phyloP scores from a whole-genome alignment of 2,797 vertebrate genomes.

The Anabas testudineus region DNA sequence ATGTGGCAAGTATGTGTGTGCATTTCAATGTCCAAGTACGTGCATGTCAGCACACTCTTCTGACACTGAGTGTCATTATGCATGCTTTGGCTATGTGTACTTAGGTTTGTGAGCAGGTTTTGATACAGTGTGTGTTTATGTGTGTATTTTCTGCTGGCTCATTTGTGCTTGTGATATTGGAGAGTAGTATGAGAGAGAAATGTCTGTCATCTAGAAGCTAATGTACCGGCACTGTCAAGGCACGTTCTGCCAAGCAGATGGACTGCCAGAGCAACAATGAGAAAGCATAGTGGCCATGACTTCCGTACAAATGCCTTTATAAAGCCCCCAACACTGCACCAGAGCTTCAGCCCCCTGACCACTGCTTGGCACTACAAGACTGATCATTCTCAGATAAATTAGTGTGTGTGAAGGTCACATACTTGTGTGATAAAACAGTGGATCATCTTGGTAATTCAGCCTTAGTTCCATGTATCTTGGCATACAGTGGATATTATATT shows the following conservation, averaged over 20 bases:
- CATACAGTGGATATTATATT: background rate
- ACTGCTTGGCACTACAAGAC: conserved; percentile 30
- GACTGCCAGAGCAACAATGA: conserved; percentile 68
- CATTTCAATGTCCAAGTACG: background rate
- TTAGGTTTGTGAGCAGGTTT: conserved; percentile 37
- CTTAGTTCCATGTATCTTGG: background rate
- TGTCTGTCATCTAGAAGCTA: conserved; percentile 73
- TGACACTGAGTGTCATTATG: conserved; percentile 15
- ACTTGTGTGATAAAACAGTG: conserved; percentile 9
- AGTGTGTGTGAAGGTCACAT: conserved; percentile 15
- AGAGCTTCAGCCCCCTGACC: conserved; percentile 39
- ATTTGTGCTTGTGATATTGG: conserved; percentile 70
- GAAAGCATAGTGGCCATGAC: conserved; percentile 64
- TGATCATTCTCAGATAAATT: conserved; percentile 32
- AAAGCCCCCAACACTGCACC: conserved; percentile 53
- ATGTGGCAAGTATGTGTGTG: conserved; percentile 22
- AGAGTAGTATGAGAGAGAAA: conserved; percentile 57
- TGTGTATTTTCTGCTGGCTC: conserved; percentile 36
- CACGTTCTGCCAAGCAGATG: conserved; percentile 75
- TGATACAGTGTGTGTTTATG: conserved; percentile 36
- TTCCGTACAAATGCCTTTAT: conserved; percentile 53
- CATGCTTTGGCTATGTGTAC: conserved; percentile 24
- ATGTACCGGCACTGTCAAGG: conserved; percentile 60
- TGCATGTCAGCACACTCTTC: background rate
- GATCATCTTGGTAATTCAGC: background rate